Percentiles rank a stretch among this genome's conserved stretches.
phyloP scores from a whole-genome alignment of 2,797 vertebrate species.

The Octomys mimax region DNA sequence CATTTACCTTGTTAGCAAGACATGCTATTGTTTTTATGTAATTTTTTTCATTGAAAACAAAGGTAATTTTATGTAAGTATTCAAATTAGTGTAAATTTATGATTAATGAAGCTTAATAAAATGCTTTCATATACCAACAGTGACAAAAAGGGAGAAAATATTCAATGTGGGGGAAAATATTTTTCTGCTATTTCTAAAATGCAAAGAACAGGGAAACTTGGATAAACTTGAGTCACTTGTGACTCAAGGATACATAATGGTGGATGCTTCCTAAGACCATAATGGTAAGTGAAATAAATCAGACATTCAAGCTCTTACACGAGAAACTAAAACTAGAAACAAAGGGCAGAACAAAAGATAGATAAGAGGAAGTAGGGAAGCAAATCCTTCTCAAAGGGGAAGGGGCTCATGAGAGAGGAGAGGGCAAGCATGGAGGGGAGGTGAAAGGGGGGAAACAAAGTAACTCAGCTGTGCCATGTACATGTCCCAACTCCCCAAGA shows the following conservation, averaged over 20 bases:
- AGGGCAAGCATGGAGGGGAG: rapidly evolving
- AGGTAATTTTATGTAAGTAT: conserved; percentile 53
- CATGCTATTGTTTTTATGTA: conserved; percentile 22
- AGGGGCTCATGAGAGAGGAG: no score
- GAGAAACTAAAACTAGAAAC: background rate
- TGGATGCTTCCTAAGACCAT: background rate
- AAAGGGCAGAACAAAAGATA: background rate
- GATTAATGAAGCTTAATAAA: conserved; percentile 62
- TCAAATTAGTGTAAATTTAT: conserved; percentile 54
- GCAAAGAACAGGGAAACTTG: background rate
- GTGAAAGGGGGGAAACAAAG: background rate
- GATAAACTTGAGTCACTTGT: background rate
- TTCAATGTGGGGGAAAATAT: background rate
- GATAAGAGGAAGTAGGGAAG: background rate
- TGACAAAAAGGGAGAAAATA: conserved; percentile 41
- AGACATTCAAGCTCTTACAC: background rate
- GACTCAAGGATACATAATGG: background rate
- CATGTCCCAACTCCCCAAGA: background rate
- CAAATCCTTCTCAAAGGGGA: background rate
- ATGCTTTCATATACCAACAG: conserved; percentile 32
- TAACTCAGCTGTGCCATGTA: background rate
- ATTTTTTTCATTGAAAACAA: conserved; percentile 34
- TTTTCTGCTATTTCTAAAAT: conserved; percentile 31
- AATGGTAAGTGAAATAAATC: background rate
- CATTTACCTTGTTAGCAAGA: conserved; percentile 43